Evolutionary conservation across 2,888 invertebrate genomes (phyloP).

Genomic region (Alcis repandata): DNA sequence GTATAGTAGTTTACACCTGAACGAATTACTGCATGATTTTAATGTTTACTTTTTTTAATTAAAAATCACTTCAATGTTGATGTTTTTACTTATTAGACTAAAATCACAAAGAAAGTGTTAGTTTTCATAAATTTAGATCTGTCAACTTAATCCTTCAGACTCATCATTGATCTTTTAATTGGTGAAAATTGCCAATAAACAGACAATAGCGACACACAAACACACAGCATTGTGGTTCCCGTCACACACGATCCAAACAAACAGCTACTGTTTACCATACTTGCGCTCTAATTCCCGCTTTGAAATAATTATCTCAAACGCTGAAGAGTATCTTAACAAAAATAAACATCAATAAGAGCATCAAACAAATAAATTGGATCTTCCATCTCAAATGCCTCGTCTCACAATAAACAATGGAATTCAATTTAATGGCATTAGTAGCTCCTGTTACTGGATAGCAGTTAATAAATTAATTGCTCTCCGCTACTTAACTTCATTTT

Average conservation of each 20-base stretch:
- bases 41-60: no score
- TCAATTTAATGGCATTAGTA: slow-evolving; percentile 50
- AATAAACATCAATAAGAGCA: slow-evolving; percentile 41
- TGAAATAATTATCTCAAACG: slow-evolving; percentile 28
- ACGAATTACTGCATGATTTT: no score
- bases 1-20: no score
- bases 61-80: no score
- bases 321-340: slow-evolving; percentile 32
- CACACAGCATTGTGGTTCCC: neutral
- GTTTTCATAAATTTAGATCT: no score
- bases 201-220: neutral
- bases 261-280: slow-evolving; percentile 16
- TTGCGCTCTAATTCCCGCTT: slow-evolving; percentile 20
- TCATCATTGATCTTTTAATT: no score
- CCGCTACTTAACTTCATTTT: slow-evolving; percentile 37
- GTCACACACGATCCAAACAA: neutral
- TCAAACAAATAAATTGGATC: slow-evolving; percentile 52
- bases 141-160: no score
- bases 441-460: slow-evolving; percentile 46
- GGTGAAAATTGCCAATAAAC: neutral
- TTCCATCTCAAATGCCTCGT: slow-evolving; percentile 46
- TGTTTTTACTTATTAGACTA: no score
- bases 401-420: slow-evolving; percentile 50
- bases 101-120: no score
- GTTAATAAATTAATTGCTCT: slow-evolving; percentile 47